A percentile compares a stretch with the other conserved stretches of the same genome.
Evolutionary conservation across 2,888 invertebrate species (phyloP).

Genomic region (Coleophora flavipennella): DNA sequence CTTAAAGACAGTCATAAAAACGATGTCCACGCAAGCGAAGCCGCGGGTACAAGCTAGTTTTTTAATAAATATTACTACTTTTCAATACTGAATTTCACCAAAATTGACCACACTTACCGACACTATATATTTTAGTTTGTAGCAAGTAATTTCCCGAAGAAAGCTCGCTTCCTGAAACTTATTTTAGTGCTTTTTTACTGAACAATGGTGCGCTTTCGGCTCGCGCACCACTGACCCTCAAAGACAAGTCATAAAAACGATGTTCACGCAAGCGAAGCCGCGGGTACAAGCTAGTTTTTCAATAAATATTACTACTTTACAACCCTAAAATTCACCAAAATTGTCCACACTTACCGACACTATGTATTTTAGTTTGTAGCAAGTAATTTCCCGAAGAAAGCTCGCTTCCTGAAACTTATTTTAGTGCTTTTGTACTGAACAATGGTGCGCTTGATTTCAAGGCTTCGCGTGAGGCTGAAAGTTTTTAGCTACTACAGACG

Average conservation of each 20-base stretch:
- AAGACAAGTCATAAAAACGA: too few relatives aligned
- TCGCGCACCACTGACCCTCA: too few relatives aligned
- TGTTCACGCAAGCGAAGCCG: too few relatives aligned
- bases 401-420: conserved; percentile 53
- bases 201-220: conserved; percentile 53
- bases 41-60: too few relatives aligned
- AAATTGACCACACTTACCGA: conserved; percentile 8
- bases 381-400: conserved; percentile 54
- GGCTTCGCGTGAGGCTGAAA: conserved; percentile 23
- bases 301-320: too few relatives aligned
- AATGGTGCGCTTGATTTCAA: conserved; percentile 53
- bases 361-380: conserved; percentile 25
- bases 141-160: conserved; percentile 50
- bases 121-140: conserved; percentile 23
- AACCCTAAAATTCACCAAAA: conserved; percentile 3
- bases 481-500: background rate
- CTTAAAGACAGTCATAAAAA: too few relatives aligned
- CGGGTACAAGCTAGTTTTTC: too few relatives aligned
- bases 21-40: too few relatives aligned
- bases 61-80: too few relatives aligned
- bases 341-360: conserved; percentile 6
- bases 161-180: conserved; percentile 51
- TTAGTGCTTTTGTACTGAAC: conserved; percentile 53
- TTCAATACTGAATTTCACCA: too few relatives aligned
- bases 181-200: conserved; percentile 53